These are phyloP conservation scores for Thera obeliscata DNA, from an alignment of 2,888 invertebrate species.

Conservation along the genomic window DNA sequence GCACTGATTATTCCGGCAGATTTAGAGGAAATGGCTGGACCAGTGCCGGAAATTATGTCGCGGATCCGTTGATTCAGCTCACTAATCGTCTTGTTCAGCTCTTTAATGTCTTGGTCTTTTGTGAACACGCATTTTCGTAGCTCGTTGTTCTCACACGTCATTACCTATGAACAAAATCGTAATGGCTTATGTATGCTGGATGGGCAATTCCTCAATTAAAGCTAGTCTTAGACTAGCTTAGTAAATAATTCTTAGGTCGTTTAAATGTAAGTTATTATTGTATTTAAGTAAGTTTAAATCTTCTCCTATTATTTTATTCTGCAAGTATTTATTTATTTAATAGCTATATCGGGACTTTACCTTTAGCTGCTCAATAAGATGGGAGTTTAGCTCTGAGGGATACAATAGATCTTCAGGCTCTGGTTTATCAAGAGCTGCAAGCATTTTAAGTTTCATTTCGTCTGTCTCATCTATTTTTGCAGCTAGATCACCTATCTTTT, in stretches of 20 bases:
- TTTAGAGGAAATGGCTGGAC: slow-evolving; percentile 76
- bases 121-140: slow-evolving; percentile 78
- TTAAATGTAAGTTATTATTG: too few relatives aligned
- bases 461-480: slow-evolving; percentile 79
- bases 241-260: not conserved
- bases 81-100: slow-evolving; percentile 69
- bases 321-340: too few relatives aligned
- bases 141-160: slow-evolving; percentile 83
- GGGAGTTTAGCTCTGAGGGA: slow-evolving; percentile 85
- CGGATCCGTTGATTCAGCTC: slow-evolving; percentile 78
- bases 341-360: slow-evolving; percentile 54
- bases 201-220: too few relatives aligned
- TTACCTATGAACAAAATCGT: slow-evolving; percentile 62
- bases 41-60: slow-evolving; percentile 76
- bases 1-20: slow-evolving; percentile 83
- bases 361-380: slow-evolving; percentile 84
- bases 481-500: slow-evolving; percentile 61
- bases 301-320: too few relatives aligned
- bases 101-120: slow-evolving; percentile 75
- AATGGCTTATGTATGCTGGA: not conserved
- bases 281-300: too few relatives aligned
- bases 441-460: slow-evolving; percentile 79
- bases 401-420: slow-evolving; percentile 79
- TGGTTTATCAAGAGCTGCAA: slow-evolving; percentile 65
- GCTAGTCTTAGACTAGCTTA: not conserved